Evolutionary conservation across 2,113 vertebrate species (phyloP), one percentile per base, ranked within the genome.

Genomic region (Platichthys flesus): DNA sequence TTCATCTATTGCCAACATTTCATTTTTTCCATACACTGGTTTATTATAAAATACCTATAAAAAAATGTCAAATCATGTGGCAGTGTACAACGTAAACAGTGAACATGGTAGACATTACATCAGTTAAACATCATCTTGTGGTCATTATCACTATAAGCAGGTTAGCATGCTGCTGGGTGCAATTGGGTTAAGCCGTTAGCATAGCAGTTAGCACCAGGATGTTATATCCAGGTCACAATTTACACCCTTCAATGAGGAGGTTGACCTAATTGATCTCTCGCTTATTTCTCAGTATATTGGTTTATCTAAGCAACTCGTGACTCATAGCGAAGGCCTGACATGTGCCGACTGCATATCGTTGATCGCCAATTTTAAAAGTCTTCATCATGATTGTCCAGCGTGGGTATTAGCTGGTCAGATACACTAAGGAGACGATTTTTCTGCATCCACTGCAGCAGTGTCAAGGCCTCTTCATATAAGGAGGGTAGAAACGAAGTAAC

Each of bases 251-350:
- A 12, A 9, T 23, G n/a, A 16, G 3, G 24, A 31, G 1, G 10
- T 9, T 31, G 10, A 59, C 26, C 57, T 31, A 31, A 31, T 31
- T 31, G 31, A 31, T 31, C 31, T 7, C 5, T 6, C 20, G 18
- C 9, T 59, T 18, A 37, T 37, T 37, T 37, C 26, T 20, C 15
- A 18, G n/a, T 10, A 23, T 24, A 37, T 9, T 9, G 0, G 5
- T 31, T 31, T 31, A 31, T 31, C 6, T 31, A 31, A 31, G 31
- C 31, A 5, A 31, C 31, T 61, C 35, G 4, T 61, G 69, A 72
- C 20, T 61, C 62, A 14, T 59, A 73, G 28, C 58, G 18, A 72
- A 67, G n/a, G 52, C 62, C n/a, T 71, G 52, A 12, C 21, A 65
- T 2, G 2, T 24, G 40, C 37, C 20, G 56, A 51, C 40, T 20